Base-by-base conservation (phyloP, 2,888 invertebrate species). In the Clivina fossor region DNA sequence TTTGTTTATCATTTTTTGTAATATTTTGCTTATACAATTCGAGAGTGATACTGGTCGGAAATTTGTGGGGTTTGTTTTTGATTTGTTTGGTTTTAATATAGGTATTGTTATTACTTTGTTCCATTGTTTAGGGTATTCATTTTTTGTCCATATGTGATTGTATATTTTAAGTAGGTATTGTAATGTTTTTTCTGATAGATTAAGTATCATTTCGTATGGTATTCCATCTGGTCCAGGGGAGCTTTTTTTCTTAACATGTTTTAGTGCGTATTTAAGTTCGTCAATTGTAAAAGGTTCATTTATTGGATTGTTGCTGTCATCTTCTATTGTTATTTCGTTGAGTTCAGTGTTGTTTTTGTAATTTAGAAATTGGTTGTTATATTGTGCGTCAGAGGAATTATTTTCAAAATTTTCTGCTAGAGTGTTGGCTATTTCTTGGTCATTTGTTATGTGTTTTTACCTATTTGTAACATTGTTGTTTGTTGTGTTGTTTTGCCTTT, bases 11-110 rank as follows among this genome's bases (percentile, higher is more conserved):
- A 47, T 47, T 33, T 47, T 47, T 47, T 47, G 46, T 2, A 47
- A 1, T 19, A 47, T 4, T 30, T 47, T 47, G 26, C 43, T 24
- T 4, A 43, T 28, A 33, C 8, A 26, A 11, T 47, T 30, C 9
- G 46, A 15, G 9, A 47, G 18, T 2, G 46, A 30, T 3, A 59
- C 60, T 24, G 59, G 60, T 4, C 58, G 16, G 13, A 19, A 33
- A 20, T 47, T 47, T 19, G 2, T n/a, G n/a, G 33, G 46, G 11
- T 47, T 20, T 1, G 46, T 47, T 47, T 33, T 47, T 3, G 11
- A 8, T 16, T 47, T 47, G 19, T 19, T 32, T 4, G 46, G 33
- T 19, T 47, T 47, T 4, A 11, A 33, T n/a, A 47, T 47, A n/a
- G 46, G 46, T 3, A 47, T 18, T 2, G 32, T 30, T 2, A 20